These are phyloP conservation scores for Hippocampus comes DNA, from an alignment of 2,113 vertebrate genomes.

Conservation along the genomic window DNA sequence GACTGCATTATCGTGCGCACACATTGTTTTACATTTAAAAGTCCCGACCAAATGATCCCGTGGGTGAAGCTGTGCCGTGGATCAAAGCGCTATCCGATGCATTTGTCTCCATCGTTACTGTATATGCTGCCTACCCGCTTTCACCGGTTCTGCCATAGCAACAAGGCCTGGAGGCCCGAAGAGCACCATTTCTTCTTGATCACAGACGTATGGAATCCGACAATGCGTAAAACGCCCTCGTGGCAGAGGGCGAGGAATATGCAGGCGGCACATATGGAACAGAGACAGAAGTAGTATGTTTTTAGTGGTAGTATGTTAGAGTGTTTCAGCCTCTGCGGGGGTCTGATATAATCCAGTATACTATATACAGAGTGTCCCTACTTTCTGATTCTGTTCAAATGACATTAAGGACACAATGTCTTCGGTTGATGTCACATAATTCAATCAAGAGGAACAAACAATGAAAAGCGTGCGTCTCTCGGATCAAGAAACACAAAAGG, in stretches of 20 bases:
- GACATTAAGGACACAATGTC: not conserved
- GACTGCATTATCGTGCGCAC: not conserved
- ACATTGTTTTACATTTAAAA: slow-evolving; percentile 10
- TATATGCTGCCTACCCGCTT: slow-evolving; percentile 21
- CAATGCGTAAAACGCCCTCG: slow-evolving; percentile 26
- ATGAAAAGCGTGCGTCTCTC: not conserved
- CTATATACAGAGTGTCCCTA: not conserved
- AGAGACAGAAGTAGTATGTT: not conserved
- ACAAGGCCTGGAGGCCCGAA: slow-evolving; percentile 23
- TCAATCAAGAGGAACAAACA: slow-evolving; percentile 9
- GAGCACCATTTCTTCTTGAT: slow-evolving; percentile 24
- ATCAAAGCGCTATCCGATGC: slow-evolving; percentile 16
- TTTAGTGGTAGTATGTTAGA: not conserved
- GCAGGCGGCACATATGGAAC: not conserved
- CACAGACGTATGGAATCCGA: slow-evolving; percentile 12
- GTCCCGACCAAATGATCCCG: slow-evolving; percentile 2
- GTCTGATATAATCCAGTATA: too few relatives aligned
- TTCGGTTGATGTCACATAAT: slow-evolving; percentile 10
- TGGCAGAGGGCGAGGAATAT: not conserved
- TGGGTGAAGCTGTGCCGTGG: slow-evolving; percentile 8
- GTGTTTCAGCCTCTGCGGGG: too few relatives aligned
- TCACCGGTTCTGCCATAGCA: slow-evolving; percentile 39
- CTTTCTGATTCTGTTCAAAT: not conserved
- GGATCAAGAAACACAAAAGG: slow-evolving; percentile 9
- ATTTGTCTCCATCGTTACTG: slow-evolving; percentile 21